phyloP scores from a whole-genome alignment of 1,140 invertebrate species.

The Pseudomyrmex concolor region DNA sequence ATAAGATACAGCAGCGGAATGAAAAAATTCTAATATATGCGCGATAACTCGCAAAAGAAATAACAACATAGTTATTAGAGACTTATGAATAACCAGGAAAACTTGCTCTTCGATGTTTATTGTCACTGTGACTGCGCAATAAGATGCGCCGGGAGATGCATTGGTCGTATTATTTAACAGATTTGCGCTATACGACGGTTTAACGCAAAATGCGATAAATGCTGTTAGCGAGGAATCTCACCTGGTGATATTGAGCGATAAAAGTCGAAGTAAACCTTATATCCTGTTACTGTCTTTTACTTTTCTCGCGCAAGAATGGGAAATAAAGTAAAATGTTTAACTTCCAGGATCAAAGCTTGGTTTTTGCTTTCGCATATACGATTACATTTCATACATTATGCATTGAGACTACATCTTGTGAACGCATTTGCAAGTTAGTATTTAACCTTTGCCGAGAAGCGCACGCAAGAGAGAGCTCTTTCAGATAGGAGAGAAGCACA shows the following conservation, averaged over 20 bases:
- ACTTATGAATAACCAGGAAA: constrained; percentile 10
- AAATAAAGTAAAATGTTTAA: neutral
- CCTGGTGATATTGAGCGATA: constrained; percentile 30
- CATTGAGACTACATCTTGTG: neutral
- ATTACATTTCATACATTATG: neutral
- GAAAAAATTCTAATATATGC: constrained; percentile 15
- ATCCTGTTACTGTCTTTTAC: constrained; percentile 1
- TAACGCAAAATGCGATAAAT: constrained; percentile 5
- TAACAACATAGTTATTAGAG: neutral
- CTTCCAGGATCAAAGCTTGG: constrained; percentile 18
- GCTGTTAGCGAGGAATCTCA: constrained; percentile 17
- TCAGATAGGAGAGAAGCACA: neutral
- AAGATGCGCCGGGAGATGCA: neutral
- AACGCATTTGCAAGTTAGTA: too few species aligned
- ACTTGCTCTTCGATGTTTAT: constrained; percentile 24
- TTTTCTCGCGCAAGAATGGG: neutral
- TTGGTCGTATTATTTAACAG: neutral
- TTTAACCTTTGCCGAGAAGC: neutral
- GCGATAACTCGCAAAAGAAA: constrained; percentile 9
- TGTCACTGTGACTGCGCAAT: neutral
- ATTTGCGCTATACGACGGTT: constrained; percentile 5
- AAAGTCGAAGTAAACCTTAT: neutral
- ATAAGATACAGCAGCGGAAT: constrained; percentile 11
- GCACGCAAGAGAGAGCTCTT: too few species aligned
- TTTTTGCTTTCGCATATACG: too few species aligned